These are phyloP conservation scores for Yponomeuta plumbellus DNA, from an alignment of 2,888 invertebrate genomes.

Conservation along the genomic window DNA sequence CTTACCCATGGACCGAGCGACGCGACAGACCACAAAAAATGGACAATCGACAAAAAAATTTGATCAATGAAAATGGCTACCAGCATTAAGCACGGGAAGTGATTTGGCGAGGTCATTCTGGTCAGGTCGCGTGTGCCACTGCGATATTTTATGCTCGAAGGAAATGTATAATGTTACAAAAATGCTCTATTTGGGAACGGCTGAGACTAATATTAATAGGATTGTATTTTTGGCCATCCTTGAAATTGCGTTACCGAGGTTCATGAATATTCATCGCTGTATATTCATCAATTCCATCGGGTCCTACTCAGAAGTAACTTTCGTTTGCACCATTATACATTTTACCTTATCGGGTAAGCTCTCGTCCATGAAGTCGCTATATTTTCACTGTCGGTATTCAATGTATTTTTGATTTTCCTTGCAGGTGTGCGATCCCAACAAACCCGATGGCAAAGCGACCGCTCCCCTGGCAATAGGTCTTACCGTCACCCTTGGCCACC, in stretches of 20 bases:
- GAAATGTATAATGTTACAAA: constrained; percentile 11
- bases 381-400: no score
- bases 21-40: neutral
- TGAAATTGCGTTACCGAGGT: neutral
- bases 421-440: constrained; percentile 82
- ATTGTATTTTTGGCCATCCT: constrained; percentile 8
- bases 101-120: constrained; percentile 11
- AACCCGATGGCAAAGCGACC: constrained; percentile 86
- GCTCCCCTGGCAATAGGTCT: constrained; percentile 93
- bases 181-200: constrained; percentile 1
- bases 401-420: neutral
- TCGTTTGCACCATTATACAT: neutral
- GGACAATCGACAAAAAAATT: neutral
- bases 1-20: neutral
- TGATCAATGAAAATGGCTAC: constrained; percentile 6
- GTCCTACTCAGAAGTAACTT: neutral
- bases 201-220: neutral
- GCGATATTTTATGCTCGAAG: constrained; percentile 15
- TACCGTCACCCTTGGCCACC: constrained; percentile 89
- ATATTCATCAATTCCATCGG: neutral
- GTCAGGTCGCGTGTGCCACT: constrained; percentile 11
- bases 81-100: constrained; percentile 1
- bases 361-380: no score
- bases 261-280: neutral
- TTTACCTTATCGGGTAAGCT: no score